These are phyloP conservation scores for Nannoperca obscura DNA, from an alignment of 2,797 vertebrate genomes.

Conservation along the genomic window DNA sequence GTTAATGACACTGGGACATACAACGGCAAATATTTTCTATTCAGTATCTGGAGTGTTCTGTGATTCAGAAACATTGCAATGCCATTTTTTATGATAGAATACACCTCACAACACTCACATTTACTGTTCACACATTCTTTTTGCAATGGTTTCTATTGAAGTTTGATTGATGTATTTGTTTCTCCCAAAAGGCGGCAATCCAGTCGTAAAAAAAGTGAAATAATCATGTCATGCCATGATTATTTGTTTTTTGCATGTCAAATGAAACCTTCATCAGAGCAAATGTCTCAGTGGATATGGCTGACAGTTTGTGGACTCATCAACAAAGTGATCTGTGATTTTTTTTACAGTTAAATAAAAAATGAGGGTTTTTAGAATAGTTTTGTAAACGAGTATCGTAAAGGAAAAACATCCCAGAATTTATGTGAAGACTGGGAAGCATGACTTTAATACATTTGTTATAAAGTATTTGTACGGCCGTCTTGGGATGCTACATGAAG, in stretches of 20 bases:
- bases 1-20: slow-evolving; percentile 20
- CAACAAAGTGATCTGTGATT: background rate
- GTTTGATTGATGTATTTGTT: slow-evolving; percentile 1
- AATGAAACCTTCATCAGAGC: slow-evolving; percentile 5
- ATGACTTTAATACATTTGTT: slow-evolving; percentile 24
- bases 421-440: slow-evolving; percentile 11
- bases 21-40: slow-evolving; percentile 30
- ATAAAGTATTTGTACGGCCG: slow-evolving; percentile 1
- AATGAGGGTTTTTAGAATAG: background rate
- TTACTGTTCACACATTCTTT: background rate
- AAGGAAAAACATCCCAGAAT: background rate
- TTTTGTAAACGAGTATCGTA: slow-evolving; percentile 1
- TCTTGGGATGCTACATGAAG: background rate
- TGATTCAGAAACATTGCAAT: slow-evolving; percentile 7
- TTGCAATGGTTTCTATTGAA: background rate
- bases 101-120: background rate
- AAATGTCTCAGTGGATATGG: background rate
- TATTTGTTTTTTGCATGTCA: background rate
- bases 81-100: slow-evolving; percentile 2
- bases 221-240: background rate
- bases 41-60: background rate
- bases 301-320: slow-evolving; percentile 10
- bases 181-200: background rate
- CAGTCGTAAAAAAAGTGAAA: background rate
- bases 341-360: background rate